Percentiles rank a stretch among this genome's conserved stretches.
phyloP scores from a whole-genome alignment of 2,888 invertebrate species.

The Endomychus coccineus region DNA sequence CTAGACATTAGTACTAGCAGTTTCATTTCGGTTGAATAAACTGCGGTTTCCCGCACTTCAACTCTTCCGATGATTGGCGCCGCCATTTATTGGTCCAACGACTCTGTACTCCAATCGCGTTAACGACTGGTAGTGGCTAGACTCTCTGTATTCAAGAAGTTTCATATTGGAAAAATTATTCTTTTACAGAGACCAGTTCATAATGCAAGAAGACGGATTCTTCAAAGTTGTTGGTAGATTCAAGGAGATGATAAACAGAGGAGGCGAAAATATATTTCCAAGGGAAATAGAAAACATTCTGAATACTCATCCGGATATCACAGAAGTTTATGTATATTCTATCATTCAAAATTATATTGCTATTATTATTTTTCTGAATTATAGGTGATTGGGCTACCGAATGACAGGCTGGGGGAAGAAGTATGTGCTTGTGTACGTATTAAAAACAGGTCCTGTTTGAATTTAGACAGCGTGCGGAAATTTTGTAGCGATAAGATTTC shows the following conservation, averaged over 20 bases:
- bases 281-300: constrained; percentile 73
- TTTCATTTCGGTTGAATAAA: no score
- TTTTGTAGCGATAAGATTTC: constrained; percentile 66
- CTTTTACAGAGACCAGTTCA: constrained; percentile 62
- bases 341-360: constrained; percentile 21
- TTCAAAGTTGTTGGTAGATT: constrained; percentile 63
- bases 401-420: constrained; percentile 71
- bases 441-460: constrained; percentile 47
- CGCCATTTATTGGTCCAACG: no score
- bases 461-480: constrained; percentile 51
- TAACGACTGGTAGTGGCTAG: no score
- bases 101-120: no score
- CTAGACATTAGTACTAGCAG: no score
- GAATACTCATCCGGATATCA: constrained; percentile 63
- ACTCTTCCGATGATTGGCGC: no score
- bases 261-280: constrained; percentile 79
- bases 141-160: no score
- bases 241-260: constrained; percentile 73
- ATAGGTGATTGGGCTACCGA: constrained; percentile 66
- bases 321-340: constrained; percentile 64
- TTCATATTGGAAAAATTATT: no score
- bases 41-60: no score
- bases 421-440: constrained; percentile 61
- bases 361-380: constrained; percentile 18
- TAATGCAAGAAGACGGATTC: constrained; percentile 62